These are phyloP conservation scores for Geophilus truncorum DNA, from an alignment of 2,888 invertebrate species.

Conservation along the genomic window DNA sequence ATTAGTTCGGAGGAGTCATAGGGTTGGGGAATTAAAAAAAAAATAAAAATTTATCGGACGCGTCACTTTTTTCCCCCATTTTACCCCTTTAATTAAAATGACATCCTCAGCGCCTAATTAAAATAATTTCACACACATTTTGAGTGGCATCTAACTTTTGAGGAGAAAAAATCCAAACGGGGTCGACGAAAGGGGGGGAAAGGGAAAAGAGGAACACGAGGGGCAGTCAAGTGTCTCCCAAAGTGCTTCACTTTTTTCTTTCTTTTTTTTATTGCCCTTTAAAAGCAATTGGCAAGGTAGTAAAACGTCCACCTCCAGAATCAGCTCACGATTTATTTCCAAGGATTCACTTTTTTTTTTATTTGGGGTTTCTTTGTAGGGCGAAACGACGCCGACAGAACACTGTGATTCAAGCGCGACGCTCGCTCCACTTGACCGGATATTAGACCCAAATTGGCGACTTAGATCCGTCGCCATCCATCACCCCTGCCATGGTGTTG, in stretches of 20 bases:
- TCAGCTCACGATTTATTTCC: conserved; percentile 5
- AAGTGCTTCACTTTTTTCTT: conserved; percentile 21
- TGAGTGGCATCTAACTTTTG: conserved; percentile 8
- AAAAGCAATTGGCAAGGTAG: conserved; percentile 30
- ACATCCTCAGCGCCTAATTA: conserved; percentile 4
- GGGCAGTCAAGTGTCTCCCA: conserved; percentile 22
- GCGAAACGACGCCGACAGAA: neutral
- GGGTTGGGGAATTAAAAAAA: neutral
- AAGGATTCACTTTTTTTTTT: conserved; percentile 25
- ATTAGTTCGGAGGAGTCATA: neutral
- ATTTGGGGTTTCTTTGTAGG: conserved; percentile 6
- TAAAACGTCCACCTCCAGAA: conserved; percentile 30
- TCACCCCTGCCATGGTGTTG: neutral
- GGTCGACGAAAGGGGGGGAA: neutral
- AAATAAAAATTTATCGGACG: neutral
- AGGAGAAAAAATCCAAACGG: neutral
- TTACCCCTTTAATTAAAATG: conserved; percentile 18
- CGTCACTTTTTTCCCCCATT: neutral
- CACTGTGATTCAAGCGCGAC: conserved; percentile 2
- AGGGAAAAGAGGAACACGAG: conserved; percentile 7
- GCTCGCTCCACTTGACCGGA: conserved; percentile 18
- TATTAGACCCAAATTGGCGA: conserved; percentile 8
- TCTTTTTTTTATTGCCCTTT: conserved; percentile 30
- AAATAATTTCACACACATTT: conserved; percentile 16
- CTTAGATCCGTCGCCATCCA: conserved; percentile 3